These are phyloP conservation scores for Hydriomena furcata DNA, from an alignment of 2,888 invertebrate genomes.

Conservation along the genomic window DNA sequence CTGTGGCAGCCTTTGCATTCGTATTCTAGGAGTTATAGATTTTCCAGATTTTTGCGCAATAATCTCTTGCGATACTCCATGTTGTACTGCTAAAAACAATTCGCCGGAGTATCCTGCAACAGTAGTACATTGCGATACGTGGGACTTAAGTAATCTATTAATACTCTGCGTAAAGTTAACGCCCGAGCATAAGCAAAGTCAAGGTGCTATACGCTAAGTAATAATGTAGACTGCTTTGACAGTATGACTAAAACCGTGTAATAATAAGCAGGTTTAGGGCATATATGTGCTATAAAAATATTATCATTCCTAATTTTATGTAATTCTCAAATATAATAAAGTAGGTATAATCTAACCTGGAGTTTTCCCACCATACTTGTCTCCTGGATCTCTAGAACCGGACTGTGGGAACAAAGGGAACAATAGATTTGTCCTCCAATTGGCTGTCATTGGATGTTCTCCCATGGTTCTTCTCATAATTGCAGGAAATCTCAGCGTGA, in stretches of 20 bases:
- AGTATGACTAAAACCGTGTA: no score
- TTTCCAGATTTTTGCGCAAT: conserved; percentile 67
- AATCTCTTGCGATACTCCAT: conserved; percentile 69
- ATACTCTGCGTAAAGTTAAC: no score
- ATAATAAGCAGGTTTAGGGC: no score
- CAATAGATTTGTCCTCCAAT: conserved; percentile 89
- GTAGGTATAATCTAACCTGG: conserved; percentile 81
- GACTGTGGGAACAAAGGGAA: conserved; percentile 86
- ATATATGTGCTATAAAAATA: no score
- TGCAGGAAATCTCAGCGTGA: conserved; percentile 86
- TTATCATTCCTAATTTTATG: no score
- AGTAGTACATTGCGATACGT: no score
- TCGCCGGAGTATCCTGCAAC: conserved; percentile 74
- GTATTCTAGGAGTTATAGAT: conserved; percentile 62
- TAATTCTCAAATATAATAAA: no score
- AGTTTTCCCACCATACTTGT: conserved; percentile 69
- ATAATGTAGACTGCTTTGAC: no score
- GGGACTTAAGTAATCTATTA: no score
- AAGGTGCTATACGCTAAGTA: no score
- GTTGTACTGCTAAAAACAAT: conserved; percentile 73
- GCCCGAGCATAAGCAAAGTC: no score
- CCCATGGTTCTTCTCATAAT: conserved; percentile 80
- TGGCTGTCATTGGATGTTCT: conserved; percentile 68
- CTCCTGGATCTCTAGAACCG: conserved; percentile 85
- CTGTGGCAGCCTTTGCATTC: conserved; percentile 88